Conservation (phyloP, 2,113 vertebrate genomes). For the Stigmatopora nigra region DNA sequence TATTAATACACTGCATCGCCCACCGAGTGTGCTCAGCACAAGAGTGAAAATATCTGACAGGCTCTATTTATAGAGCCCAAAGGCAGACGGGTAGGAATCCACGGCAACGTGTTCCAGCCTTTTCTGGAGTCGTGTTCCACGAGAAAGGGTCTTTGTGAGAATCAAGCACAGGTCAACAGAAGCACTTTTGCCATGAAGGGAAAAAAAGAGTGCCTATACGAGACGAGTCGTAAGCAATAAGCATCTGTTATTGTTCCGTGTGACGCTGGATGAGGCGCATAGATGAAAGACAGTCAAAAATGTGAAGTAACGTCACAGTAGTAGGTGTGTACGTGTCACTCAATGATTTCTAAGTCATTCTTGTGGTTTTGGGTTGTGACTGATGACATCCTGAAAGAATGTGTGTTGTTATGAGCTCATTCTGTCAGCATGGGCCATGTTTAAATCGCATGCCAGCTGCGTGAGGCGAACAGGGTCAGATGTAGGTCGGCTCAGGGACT, state of each 20-base stretch:
- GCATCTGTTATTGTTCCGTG: neutral
- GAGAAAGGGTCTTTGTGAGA: slow-evolving; percentile 40
- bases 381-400: slow-evolving; percentile 22
- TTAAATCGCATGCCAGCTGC: slow-evolving; percentile 26
- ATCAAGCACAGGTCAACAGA: slow-evolving; percentile 30
- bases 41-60: slow-evolving; percentile 69
- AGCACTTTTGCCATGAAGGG: slow-evolving; percentile 37
- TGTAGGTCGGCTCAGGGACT: slow-evolving; percentile 17
- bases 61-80: slow-evolving; percentile 70
- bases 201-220: neutral
- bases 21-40: slow-evolving; percentile 54
- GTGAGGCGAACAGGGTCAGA: slow-evolving; percentile 19
- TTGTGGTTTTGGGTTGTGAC: neutral
- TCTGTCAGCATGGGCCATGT: slow-evolving; percentile 35
- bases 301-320: slow-evolving; percentile 46
- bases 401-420: slow-evolving; percentile 17
- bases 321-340: slow-evolving; percentile 30
- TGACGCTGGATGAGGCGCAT: slow-evolving; percentile 5
- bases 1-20: slow-evolving; percentile 67
- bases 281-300: slow-evolving; percentile 36
- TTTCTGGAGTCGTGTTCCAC: slow-evolving; percentile 52
- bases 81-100: slow-evolving; percentile 60
- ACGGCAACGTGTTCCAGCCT: slow-evolving; percentile 54
- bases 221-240: neutral
- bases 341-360: neutral